Evolutionary conservation across 2,797 vertebrate species (phyloP).

Genomic region (Betta splendens): DNA sequence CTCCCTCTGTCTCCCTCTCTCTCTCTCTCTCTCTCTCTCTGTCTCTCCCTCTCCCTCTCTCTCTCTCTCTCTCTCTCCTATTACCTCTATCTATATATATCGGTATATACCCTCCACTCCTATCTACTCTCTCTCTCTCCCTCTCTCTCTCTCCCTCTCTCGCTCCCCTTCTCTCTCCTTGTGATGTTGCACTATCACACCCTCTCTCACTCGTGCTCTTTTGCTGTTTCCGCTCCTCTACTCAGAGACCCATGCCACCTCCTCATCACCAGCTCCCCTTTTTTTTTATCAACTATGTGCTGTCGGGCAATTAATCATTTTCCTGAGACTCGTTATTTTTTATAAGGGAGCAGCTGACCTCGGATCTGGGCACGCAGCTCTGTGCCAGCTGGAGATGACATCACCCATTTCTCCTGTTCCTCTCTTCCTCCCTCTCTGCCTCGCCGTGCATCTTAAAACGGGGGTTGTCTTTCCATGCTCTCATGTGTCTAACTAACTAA

Average conservation of each 20-base stretch:
- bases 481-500: conserved; percentile 20
- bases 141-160: too few relatives aligned
- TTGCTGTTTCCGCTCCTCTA: conserved; percentile 46
- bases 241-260: conserved; percentile 8
- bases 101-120: too few relatives aligned
- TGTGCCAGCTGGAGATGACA: conserved; percentile 56
- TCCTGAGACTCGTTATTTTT: conserved; percentile 50
- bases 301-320: conserved; percentile 65
- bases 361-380: conserved; percentile 30
- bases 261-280: conserved; percentile 42
- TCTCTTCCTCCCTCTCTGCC: not conserved
- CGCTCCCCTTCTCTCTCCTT: too few relatives aligned
- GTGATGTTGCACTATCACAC: conserved; percentile 25
- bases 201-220: conserved; percentile 47
- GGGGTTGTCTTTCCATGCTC: conserved; percentile 16
- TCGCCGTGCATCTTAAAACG: conserved; percentile 31
- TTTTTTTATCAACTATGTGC: conserved; percentile 57
- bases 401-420: conserved; percentile 19
- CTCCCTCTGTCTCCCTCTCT: conserved; percentile 21
- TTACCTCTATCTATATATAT: too few relatives aligned
- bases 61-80: too few relatives aligned
- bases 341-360: conserved; percentile 53
- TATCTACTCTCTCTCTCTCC: not conserved
- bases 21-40: conserved; percentile 57
- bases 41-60: conserved; percentile 33